Conservation (phyloP, 2,888 invertebrate species). For the Parnassius apollo region DNA sequence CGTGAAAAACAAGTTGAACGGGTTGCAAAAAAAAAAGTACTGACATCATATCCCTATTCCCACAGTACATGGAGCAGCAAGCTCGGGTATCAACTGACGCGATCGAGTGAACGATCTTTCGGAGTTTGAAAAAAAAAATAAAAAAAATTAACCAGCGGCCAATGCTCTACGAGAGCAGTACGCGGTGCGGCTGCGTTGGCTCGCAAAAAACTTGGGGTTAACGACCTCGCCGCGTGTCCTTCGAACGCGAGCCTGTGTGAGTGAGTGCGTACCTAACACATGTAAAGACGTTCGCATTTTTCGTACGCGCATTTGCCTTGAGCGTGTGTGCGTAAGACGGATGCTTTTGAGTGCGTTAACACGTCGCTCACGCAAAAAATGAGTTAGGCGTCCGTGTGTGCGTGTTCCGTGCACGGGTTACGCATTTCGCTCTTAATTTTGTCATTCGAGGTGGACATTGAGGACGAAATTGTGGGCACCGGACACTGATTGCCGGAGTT, state of each 20-base stretch:
- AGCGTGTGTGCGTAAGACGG: constrained; percentile 49
- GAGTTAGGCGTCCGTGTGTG: constrained; percentile 30
- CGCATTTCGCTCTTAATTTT: constrained; percentile 61
- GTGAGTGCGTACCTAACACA: constrained; percentile 54
- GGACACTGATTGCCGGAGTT: constrained; percentile 39
- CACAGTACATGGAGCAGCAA: constrained; percentile 50
- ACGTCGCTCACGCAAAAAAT: constrained; percentile 51
- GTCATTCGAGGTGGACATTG: constrained; percentile 56
- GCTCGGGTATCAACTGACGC: constrained; percentile 53
- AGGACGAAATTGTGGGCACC: constrained; percentile 47
- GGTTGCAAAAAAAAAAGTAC: constrained; percentile 45
- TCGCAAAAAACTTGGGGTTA: constrained; percentile 76
- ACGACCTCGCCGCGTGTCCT: constrained; percentile 75
- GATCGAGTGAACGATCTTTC: constrained; percentile 62
- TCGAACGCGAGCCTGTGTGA: constrained; percentile 60
- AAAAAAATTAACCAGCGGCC: constrained; percentile 58
- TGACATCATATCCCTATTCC: constrained; percentile 69
- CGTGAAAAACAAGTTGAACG: constrained; percentile 37
- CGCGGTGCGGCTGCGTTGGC: constrained; percentile 64
- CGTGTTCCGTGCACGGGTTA: constrained; percentile 38
- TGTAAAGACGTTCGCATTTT: constrained; percentile 44
- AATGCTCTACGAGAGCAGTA: constrained; percentile 68
- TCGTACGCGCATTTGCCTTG: constrained; percentile 42
- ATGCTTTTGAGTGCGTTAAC: constrained; percentile 54
- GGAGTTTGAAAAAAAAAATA: constrained; percentile 46